Percentiles rank a stretch among this genome's conserved stretches.
Evolutionary conservation across 1,140 invertebrate genomes (phyloP).

Genomic region (Dreissena polymorpha): DNA sequence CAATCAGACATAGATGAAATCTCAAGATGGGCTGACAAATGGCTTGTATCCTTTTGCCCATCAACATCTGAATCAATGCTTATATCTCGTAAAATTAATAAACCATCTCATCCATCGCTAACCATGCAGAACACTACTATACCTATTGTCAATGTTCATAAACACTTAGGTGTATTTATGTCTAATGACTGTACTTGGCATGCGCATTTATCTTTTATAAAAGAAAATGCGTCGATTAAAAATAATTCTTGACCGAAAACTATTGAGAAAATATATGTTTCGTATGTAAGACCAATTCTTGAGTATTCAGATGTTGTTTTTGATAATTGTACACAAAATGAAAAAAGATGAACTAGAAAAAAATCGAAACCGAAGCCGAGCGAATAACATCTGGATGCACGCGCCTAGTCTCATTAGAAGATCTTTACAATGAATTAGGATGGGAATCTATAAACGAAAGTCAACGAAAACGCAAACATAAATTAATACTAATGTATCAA

Average conservation of each 20-base stretch:
- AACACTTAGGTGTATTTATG: conserved; percentile 29
- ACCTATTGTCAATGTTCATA: not conserved
- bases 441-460: not conserved
- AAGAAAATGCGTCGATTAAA: conserved; percentile 2
- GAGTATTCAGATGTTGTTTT: conserved; percentile 17
- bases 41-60: conserved; percentile 31
- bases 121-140: not conserved
- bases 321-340: not conserved
- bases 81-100: conserved; percentile 1
- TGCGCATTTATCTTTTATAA: conserved; percentile 13
- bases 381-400: conserved; percentile 5
- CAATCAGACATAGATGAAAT: conserved; percentile 1
- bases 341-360: conserved; percentile 13
- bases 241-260: conserved; percentile 15
- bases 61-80: conserved; percentile 18
- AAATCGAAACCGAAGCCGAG: conserved; percentile 7
- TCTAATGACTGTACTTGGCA: conserved; percentile 10
- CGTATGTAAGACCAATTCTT: conserved; percentile 17
- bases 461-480: not conserved
- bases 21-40: conserved; percentile 3
- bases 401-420: not conserved
- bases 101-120: conserved; percentile 2
- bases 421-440: not conserved
- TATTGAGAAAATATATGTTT: conserved; percentile 16
- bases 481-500: conserved; percentile 13